A percentile compares a stretch with the other conserved stretches of the same genome.
Conservation (phyloP, 2,888 invertebrate species). For the Clistopyga incitator region DNA sequence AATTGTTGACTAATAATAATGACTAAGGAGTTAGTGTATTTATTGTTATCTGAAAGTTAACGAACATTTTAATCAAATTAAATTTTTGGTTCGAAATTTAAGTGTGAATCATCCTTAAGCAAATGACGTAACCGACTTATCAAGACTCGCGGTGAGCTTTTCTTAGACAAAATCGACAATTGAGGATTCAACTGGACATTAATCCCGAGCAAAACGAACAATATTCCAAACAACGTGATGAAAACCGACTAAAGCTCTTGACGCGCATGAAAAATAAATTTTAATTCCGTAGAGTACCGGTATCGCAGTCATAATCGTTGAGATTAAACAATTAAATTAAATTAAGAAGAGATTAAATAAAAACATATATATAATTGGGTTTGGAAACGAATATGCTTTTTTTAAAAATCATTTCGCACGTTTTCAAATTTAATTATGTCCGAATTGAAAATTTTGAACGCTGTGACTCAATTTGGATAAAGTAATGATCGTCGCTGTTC, state of each 20-base stretch:
- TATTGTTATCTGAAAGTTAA: too few relatives aligned
- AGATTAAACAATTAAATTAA: constrained; percentile 35
- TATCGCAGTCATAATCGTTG: constrained; percentile 9
- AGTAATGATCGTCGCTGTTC: not conserved
- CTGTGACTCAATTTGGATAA: not conserved
- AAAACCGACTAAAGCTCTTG: constrained; percentile 37
- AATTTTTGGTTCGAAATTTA: too few relatives aligned
- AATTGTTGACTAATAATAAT: too few relatives aligned
- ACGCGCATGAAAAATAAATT: constrained; percentile 47
- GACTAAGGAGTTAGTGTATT: too few relatives aligned
- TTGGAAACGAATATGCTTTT: not conserved
- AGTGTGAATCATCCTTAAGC: not conserved
- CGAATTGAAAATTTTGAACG: not conserved
- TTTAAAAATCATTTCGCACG: not conserved
- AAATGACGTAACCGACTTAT: constrained; percentile 13
- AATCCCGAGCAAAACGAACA: constrained; percentile 10
- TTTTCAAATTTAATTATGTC: not conserved
- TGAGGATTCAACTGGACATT: constrained; percentile 28
- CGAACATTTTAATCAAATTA: too few relatives aligned
- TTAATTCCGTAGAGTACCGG: constrained; percentile 44
- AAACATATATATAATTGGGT: not conserved
- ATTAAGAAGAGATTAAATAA: constrained; percentile 2
- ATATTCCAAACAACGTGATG: constrained; percentile 37
- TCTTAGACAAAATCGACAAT: not conserved
- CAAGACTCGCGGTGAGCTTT: not conserved